Evolutionary conservation across 2,113 vertebrate species (phyloP).

Genomic region (Thunnus thynnus): DNA sequence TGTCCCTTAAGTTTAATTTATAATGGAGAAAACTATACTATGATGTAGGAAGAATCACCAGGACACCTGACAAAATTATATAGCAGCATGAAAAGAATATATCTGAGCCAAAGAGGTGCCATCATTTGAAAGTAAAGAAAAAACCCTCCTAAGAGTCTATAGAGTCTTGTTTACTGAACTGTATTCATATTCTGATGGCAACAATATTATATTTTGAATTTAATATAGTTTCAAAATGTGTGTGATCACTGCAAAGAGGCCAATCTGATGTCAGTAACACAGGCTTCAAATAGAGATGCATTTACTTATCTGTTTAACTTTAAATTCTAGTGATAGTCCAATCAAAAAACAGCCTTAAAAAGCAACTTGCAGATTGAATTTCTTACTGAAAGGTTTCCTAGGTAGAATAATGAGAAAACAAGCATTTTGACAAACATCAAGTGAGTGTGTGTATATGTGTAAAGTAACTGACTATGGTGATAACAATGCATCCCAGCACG

Average conservation of each 20-base stretch:
- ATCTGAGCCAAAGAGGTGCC: neutral
- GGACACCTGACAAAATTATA: neutral
- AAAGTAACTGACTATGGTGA: too few relatives aligned
- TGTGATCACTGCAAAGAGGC: neutral
- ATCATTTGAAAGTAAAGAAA: neutral
- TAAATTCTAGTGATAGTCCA: neutral
- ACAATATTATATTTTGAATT: neutral
- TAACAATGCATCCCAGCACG: too few relatives aligned
- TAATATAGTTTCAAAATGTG: constrained; percentile 8
- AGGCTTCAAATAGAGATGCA: too few relatives aligned
- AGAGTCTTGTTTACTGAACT: neutral
- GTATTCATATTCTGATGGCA: neutral
- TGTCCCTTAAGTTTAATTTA: neutral
- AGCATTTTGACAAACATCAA: too few relatives aligned
- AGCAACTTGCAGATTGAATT: too few relatives aligned
- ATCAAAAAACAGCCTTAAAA: too few relatives aligned
- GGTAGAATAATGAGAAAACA: too few relatives aligned
- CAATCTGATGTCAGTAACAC: neutral
- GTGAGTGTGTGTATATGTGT: too few relatives aligned
- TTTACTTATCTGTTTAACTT: neutral
- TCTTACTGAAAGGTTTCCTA: too few relatives aligned
- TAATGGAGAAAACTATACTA: neutral
- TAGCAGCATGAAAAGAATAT: neutral
- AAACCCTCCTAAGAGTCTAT: neutral
- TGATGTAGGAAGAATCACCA: neutral